Conservation (phyloP, 2,113 vertebrate genomes). For the Gadus chalcogrammus region DNA sequence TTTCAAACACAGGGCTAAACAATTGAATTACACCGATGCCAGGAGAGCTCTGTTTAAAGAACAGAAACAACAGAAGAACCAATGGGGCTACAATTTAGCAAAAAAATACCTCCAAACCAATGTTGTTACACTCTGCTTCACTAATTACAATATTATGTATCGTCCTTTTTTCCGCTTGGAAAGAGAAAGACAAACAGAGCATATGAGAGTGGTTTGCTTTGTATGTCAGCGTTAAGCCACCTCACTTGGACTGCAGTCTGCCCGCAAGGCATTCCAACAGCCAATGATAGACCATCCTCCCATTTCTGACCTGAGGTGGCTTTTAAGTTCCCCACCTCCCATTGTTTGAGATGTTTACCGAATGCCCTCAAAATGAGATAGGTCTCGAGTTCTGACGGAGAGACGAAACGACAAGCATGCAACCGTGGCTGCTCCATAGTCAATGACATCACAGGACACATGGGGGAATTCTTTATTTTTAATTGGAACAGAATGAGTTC, state of each 20-base stretch:
- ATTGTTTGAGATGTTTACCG: conserved; percentile 5
- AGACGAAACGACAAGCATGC: conserved; percentile 15
- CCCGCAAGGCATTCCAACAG: neutral
- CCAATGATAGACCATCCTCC: neutral
- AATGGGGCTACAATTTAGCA: too few relatives aligned
- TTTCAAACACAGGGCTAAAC: conserved; percentile 23
- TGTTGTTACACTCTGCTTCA: neutral
- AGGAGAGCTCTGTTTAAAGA: neutral
- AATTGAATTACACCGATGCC: neutral
- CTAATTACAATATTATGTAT: neutral
- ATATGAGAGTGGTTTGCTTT: neutral
- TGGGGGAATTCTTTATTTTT: conserved; percentile 12
- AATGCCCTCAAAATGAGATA: conserved; percentile 1
- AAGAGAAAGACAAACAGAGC: neutral
- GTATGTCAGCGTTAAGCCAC: neutral
- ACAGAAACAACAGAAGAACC: neutral
- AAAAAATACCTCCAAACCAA: too few relatives aligned
- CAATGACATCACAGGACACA: conserved; percentile 16
- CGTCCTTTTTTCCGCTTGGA: neutral
- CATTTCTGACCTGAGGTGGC: conserved; percentile 4
- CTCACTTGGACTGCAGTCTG: neutral
- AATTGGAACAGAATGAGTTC: conserved; percentile 70
- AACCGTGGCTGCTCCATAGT: conserved; percentile 14
- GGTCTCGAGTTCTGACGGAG: conserved; percentile 6
- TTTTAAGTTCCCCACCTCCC: neutral